These are phyloP conservation scores for Cricetomys ansorgei DNA, from an alignment of 2,113 vertebrate species.

Conservation along the genomic window DNA sequence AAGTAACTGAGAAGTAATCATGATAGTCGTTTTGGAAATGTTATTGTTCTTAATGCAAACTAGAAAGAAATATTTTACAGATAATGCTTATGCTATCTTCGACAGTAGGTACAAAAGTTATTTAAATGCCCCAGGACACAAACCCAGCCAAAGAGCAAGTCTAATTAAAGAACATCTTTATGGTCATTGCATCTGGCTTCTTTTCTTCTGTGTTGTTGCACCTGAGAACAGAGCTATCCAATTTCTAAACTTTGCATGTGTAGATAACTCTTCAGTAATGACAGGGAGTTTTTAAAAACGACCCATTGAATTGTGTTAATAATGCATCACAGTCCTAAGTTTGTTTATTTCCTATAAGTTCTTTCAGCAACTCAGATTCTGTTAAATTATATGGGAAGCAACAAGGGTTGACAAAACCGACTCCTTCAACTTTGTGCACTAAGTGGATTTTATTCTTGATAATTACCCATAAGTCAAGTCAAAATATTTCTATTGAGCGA, in stretches of 20 bases:
- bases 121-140: not conserved
- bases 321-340: not conserved
- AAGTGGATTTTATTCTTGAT: not conserved
- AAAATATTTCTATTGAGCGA: constrained; percentile 25
- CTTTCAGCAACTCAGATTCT: not conserved
- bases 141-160: not conserved
- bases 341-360: not conserved
- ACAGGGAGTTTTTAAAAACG: not conserved
- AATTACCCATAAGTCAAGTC: not conserved
- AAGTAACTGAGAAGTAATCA: not conserved
- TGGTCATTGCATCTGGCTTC: not conserved
- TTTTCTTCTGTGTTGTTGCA: not conserved
- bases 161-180: not conserved
- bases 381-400: not conserved
- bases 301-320: not conserved
- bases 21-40: not conserved
- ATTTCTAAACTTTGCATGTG: not conserved
- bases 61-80: not conserved
- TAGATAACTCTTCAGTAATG: not conserved
- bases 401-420: not conserved
- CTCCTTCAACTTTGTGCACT: not conserved
- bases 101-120: not conserved
- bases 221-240: not conserved
- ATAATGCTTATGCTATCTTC: not conserved
- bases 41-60: not conserved